Base-by-base conservation (phyloP, 2,888 invertebrate genomes). In the Bembecia ichneumoniformis region DNA sequence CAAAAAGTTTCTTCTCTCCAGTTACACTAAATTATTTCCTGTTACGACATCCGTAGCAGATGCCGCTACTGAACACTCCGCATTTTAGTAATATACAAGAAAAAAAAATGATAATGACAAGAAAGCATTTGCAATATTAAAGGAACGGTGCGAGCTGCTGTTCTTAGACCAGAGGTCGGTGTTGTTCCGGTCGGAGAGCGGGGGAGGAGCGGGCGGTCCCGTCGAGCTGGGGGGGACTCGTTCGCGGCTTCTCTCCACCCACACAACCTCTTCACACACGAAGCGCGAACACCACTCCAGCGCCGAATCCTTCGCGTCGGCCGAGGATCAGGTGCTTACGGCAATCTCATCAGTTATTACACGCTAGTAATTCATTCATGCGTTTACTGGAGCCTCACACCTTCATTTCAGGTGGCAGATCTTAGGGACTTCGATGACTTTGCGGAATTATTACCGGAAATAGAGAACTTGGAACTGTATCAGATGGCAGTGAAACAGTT, bases 241-340 rank as follows among this genome's bases (percentile, higher is more conserved):
- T 66, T 62, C 47, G 71, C 64, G 53, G 69, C 74, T 83, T 49
- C 71, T 82, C 40, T 83, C 84, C 54, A 68, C 87, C 58, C 78
- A 87, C 80, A 77, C 88, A 55, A 69, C 81, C 64, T 64, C 83
- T 61, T 59, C 87, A 75, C 71, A 82, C 68, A 76, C 79, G 66
- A 73, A 71, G 60, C 84, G 74, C 63, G 88, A 91, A 0, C 91
- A 92, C 68, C 92, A 95, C 55, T 96, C 96, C 59, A 96, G 96
- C 13, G 95, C 95, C 0, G 98, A 98, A 74, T 97, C 97, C 55
- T 99, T 98, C 82, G 96, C 97, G 47, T 98, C 98, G 1, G 98
- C 98, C 0, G 93, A 96, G 68, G 98, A 98, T 75, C 93, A 94
- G 84, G 94, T 92, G 7, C 5, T 28, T 28, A 28, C n/a, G n/a